These are phyloP conservation scores for Catotricha subobsoleta DNA, from an alignment of 2,888 invertebrate genomes.

Conservation along the genomic window DNA sequence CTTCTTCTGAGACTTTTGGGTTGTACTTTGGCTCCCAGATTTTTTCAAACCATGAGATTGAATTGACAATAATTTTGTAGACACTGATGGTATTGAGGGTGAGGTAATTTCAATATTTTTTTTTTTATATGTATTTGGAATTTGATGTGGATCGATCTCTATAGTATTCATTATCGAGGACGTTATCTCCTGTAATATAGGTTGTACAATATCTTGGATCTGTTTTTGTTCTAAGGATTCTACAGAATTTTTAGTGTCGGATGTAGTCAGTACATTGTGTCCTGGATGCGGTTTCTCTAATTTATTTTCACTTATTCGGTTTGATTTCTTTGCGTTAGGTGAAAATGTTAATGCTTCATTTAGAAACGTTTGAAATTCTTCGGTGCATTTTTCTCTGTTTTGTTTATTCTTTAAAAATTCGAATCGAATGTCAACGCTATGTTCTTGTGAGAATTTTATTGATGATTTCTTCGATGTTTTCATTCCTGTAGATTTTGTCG, in stretches of 20 bases:
- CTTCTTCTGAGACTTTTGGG: neutral
- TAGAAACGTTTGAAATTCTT: constrained; percentile 13
- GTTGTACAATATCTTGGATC: no score
- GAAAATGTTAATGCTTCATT: neutral
- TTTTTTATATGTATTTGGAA: neutral
- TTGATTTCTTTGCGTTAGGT: neutral
- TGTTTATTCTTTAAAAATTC: constrained; percentile 16
- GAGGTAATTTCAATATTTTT: neutral
- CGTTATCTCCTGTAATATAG: constrained; percentile 2
- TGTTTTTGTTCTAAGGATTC: no score
- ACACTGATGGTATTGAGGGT: neutral
- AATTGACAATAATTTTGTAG: neutral
- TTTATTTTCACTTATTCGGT: neutral
- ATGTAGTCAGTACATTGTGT: neutral
- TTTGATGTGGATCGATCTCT: neutral
- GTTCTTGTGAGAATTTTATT: no score
- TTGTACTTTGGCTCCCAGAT: neutral
- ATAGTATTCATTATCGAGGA: neutral
- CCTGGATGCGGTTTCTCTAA: neutral
- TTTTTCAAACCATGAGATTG: neutral
- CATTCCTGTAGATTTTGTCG: no score
- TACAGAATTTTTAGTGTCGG: neutral
- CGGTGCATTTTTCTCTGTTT: constrained; percentile 16
- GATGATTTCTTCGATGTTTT: neutral
- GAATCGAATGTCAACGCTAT: no score